phyloP scores from a whole-genome alignment of 2,113 vertebrate species.

The Jaculus jaculus region DNA sequence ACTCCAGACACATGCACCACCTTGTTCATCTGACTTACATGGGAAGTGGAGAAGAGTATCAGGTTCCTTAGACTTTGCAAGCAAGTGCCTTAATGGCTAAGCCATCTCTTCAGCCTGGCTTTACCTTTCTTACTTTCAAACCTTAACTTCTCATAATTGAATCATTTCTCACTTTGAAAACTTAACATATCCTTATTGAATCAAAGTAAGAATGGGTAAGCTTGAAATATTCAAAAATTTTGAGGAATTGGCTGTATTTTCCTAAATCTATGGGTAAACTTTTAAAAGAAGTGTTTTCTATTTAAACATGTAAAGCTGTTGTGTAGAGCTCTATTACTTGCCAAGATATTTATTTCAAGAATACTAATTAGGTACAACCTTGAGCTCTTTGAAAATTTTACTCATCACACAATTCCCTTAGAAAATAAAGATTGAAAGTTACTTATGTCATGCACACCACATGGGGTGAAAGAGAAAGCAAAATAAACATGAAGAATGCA shows the following conservation, averaged over 20 bases:
- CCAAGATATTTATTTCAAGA: conserved; percentile 32
- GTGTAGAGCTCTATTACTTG: background rate
- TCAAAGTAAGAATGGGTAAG: background rate
- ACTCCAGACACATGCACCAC: too few relatives aligned
- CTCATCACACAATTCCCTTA: background rate
- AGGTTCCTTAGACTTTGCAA: too few relatives aligned
- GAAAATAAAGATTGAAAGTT: background rate
- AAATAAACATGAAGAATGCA: background rate
- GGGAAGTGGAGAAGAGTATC: too few relatives aligned
- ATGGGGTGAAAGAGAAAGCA: background rate
- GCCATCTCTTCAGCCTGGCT: too few relatives aligned
- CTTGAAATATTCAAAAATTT: background rate
- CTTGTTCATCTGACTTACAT: too few relatives aligned
- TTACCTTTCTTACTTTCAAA: background rate
- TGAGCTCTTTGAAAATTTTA: background rate
- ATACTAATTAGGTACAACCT: background rate
- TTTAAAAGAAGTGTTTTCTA: too few relatives aligned
- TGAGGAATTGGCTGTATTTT: background rate
- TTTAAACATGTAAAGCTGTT: conserved; percentile 2
- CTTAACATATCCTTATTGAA: background rate
- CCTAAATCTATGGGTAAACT: background rate
- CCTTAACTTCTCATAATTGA: too few relatives aligned
- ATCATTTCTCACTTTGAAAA: background rate
- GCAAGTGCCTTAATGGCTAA: too few relatives aligned
- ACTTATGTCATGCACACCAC: background rate